These are phyloP conservation scores for Chrysina gloriosa DNA, from an alignment of 2,888 invertebrate genomes.

Conservation along the genomic window DNA sequence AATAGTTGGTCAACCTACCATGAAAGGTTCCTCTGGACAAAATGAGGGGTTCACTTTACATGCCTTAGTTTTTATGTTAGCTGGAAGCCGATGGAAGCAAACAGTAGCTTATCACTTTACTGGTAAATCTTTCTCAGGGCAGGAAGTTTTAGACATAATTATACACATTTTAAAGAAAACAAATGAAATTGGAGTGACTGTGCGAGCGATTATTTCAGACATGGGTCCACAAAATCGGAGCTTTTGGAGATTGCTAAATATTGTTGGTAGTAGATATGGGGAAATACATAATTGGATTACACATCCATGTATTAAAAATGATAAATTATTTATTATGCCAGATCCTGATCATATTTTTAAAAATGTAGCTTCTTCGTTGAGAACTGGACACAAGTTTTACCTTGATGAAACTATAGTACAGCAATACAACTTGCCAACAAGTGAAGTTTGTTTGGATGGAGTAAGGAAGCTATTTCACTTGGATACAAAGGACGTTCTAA, in stretches of 20 bases:
- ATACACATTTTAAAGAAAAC: not conserved
- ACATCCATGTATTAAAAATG: not conserved
- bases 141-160: no score
- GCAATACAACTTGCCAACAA: not conserved
- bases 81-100: not conserved
- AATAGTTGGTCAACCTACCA: constrained; percentile 13
- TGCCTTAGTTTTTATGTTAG: constrained; percentile 11
- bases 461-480: constrained; percentile 2
- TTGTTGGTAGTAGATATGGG: not conserved
- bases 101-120: no score
- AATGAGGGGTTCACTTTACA: not conserved
- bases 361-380: not conserved
- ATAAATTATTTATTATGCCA: not conserved
- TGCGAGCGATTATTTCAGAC: constrained; percentile 7
- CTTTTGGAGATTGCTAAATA: constrained; percentile 16
- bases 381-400: constrained; percentile 3
- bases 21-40: not conserved
- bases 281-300: constrained; percentile 3
- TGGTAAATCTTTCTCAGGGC: no score
- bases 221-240: constrained; percentile 10
- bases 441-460: not conserved
- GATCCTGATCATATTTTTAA: not conserved
- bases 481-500: not conserved
- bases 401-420: not conserved
- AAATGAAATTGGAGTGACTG: not conserved